Evolutionary conservation across 2,888 invertebrate genomes (phyloP), one percentile per base, ranked within the genome.

Genomic region (Eumerus sabulonum): DNA sequence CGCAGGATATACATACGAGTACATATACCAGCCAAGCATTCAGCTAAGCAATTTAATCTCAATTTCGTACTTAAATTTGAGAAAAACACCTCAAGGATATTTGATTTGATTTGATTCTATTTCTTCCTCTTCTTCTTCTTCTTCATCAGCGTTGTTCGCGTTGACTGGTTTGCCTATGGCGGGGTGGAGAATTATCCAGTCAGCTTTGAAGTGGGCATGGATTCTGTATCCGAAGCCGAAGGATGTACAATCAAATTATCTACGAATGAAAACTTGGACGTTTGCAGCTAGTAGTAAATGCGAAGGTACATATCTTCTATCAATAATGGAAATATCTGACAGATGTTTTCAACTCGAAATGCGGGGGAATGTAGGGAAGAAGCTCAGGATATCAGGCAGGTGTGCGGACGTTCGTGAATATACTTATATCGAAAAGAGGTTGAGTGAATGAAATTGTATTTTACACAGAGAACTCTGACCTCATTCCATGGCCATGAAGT

Each of bases 181-280:
- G 27, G 27, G 27, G 7, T 4, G 27, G 27, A 7, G 27, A 27
- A 4, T 27, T 4, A 4, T 7, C 27, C 27, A 2, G 27, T 7
- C 27, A 7, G 7, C 36, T 36, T n/a, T 40, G 40, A n/a, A 40
- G 11, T 40, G n/a, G 40, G 40, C n/a, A 40, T 40, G 40, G 54
- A 62, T 18, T 56, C 45, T 66, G 66, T 71, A 66, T 71, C 54
- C 54, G 48, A 71, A 71, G 48, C 66, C 53, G 60, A 35, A 40
- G 54, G 36, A 72, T 60, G 72, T 67, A 72, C 76, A 77, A 77
- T 77, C 76, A 77, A 77, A 77, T 77, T 72, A 77, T 77, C 72
- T 66, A 57, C 51, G 66, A 77, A 67, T 71, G 3, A 56, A 62
- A 67, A 77, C 56, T 77, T 77, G 76, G 72, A 35, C 27, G 56